Percentiles rank a stretch among this genome's conserved stretches.
Conservation (phyloP, 1,140 invertebrate genomes). For the Galleria mellonella region DNA sequence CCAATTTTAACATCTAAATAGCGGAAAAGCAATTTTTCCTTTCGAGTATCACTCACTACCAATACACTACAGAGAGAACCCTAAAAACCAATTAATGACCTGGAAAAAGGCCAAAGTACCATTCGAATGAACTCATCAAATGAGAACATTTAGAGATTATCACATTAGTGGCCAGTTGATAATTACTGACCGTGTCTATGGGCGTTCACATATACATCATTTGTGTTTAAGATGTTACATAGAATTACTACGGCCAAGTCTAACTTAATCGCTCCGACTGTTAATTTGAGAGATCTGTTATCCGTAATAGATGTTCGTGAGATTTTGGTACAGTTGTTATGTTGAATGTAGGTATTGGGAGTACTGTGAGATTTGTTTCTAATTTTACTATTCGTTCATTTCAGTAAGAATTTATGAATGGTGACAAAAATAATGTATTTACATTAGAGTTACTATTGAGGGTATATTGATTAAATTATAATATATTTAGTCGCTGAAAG, state of each 20-base stretch:
- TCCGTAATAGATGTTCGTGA: slow-evolving; percentile 43
- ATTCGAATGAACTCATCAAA: slow-evolving; percentile 63
- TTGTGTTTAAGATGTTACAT: slow-evolving; percentile 62
- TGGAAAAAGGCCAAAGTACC: slow-evolving; percentile 18
- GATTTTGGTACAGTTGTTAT: slow-evolving; percentile 17
- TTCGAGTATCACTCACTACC: too few species aligned
- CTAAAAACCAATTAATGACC: slow-evolving; percentile 34
- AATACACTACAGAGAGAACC: too few species aligned
- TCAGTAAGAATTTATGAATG: too few species aligned
- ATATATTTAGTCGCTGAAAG: background rate
- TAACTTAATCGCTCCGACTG: slow-evolving; percentile 41
- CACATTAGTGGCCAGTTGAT: slow-evolving; percentile 56
- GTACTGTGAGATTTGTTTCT: too few species aligned
- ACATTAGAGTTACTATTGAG: too few species aligned
- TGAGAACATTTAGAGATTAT: slow-evolving; percentile 49
- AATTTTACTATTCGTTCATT: too few species aligned
- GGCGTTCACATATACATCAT: slow-evolving; percentile 65
- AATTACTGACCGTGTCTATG: slow-evolving; percentile 54
- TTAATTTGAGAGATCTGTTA: slow-evolving; percentile 53
- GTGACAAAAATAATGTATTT: too few species aligned
- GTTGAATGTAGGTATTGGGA: background rate
- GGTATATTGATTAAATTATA: too few species aligned
- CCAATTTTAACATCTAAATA: too few species aligned
- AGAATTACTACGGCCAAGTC: slow-evolving; percentile 29
- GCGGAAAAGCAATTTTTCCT: too few species aligned